These are phyloP conservation scores for Caenorhabditis imperialis DNA, from an alignment of 2,888 invertebrate genomes.

Conservation along the genomic window DNA sequence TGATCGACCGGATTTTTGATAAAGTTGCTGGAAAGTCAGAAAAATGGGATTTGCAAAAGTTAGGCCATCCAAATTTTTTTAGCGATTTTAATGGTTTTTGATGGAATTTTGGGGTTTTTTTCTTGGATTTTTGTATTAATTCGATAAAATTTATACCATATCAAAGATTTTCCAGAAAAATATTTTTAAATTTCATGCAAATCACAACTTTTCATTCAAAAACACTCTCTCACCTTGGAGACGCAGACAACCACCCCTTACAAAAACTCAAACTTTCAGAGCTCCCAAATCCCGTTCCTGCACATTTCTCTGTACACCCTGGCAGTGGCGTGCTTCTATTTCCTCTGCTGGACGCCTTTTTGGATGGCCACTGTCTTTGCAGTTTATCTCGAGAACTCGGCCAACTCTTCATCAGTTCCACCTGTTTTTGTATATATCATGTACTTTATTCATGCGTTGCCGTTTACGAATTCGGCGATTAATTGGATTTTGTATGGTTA, in stretches of 20 bases:
- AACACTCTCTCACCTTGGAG: no score
- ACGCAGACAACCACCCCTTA: background rate
- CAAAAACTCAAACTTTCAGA: conserved; percentile 68
- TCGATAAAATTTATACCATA: no score
- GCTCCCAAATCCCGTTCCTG: conserved; percentile 75
- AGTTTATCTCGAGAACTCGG: conserved; percentile 74
- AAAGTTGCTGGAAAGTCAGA: no score
- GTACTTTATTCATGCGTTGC: conserved; percentile 77
- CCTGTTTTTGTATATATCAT: conserved; percentile 76
- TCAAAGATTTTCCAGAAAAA: no score
- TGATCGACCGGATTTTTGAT: no score
- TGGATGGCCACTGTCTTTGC: conserved; percentile 76
- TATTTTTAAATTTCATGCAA: no score
- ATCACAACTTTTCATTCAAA: no score
- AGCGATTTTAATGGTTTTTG: no score
- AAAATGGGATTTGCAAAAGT: no score
- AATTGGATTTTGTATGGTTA: conserved; percentile 77
- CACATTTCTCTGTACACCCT: conserved; percentile 76
- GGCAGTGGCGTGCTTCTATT: conserved; percentile 77
- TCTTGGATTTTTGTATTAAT: no score
- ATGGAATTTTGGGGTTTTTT: no score
- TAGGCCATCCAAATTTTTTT: no score
- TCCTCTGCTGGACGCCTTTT: conserved; percentile 77
- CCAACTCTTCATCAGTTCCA: conserved; percentile 58
- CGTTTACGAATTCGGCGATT: conserved; percentile 76